Evolutionary conservation across 2,888 invertebrate genomes (phyloP).

Genomic region (Euzetes globulus): DNA sequence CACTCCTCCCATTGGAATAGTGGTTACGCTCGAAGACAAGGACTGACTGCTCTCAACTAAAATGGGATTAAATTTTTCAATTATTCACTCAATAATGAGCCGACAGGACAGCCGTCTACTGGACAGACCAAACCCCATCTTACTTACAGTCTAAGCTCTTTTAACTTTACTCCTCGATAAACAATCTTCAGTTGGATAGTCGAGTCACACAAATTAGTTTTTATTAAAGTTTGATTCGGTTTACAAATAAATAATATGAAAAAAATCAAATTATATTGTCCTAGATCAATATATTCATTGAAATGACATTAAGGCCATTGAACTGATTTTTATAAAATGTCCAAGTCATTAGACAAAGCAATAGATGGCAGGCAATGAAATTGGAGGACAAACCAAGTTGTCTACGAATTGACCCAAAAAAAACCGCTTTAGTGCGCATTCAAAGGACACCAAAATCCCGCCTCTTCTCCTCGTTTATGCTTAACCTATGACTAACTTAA

Average conservation of each 20-base stretch:
- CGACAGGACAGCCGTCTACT: neutral
- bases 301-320: neutral
- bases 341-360: neutral
- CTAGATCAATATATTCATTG: neutral
- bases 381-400: neutral
- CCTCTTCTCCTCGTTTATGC: neutral
- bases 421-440: neutral
- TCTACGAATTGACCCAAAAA: neutral
- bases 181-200: no score
- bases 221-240: no score
- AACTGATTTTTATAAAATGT: neutral
- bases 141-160: neutral
- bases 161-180: neutral
- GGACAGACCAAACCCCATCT: neutral
- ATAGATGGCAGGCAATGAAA: no score
- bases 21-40: neutral
- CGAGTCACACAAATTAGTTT: no score
- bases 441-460: neutral
- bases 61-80: conserved; percentile 12
- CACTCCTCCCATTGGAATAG: conserved; percentile 12
- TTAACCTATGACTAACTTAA: no score
- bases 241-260: no score
- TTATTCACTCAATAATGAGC: neutral
- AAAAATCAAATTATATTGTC: neutral
- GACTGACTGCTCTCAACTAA: neutral